phyloP scores from a whole-genome alignment of 2,797 vertebrate species.

The Triplophysa bombifrons region DNA sequence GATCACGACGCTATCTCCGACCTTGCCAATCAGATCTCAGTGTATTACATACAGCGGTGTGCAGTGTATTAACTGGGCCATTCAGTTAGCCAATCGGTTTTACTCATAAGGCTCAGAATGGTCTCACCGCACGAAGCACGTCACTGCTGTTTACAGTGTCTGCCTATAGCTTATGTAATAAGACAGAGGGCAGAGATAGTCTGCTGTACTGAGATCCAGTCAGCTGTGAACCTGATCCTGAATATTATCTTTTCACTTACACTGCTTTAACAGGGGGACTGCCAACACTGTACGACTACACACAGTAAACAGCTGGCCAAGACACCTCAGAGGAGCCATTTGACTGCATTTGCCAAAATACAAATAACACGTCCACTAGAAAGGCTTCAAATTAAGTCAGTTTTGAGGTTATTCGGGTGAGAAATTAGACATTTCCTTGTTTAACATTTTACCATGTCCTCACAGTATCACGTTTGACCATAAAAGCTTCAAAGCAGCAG shows the following conservation, averaged over 20 bases:
- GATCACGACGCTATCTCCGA: neutral
- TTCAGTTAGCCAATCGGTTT: neutral
- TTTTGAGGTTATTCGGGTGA: neutral
- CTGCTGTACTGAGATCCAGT: neutral
- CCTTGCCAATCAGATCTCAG: neutral
- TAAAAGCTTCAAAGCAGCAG: neutral
- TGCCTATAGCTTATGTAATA: neutral
- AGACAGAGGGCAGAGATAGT: neutral
- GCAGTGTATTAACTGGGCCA: neutral
- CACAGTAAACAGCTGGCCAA: constrained; percentile 1
- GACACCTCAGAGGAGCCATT: neutral
- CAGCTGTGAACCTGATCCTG: neutral
- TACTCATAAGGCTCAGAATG: neutral
- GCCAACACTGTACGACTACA: neutral
- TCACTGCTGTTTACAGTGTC: neutral
- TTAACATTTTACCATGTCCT: neutral
- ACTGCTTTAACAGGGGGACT: constrained; percentile 1
- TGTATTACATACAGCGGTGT: neutral
- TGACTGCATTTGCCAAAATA: constrained; percentile 4
- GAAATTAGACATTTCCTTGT: too few species aligned
- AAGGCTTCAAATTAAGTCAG: neutral
- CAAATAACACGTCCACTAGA: neutral
- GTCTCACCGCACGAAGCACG: neutral
- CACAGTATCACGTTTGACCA: neutral
- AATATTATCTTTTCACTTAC: neutral